Percentiles rank a stretch among this genome's conserved stretches.
phyloP scores from a whole-genome alignment of 2,888 invertebrate species.

The Latrodectus elegans region DNA sequence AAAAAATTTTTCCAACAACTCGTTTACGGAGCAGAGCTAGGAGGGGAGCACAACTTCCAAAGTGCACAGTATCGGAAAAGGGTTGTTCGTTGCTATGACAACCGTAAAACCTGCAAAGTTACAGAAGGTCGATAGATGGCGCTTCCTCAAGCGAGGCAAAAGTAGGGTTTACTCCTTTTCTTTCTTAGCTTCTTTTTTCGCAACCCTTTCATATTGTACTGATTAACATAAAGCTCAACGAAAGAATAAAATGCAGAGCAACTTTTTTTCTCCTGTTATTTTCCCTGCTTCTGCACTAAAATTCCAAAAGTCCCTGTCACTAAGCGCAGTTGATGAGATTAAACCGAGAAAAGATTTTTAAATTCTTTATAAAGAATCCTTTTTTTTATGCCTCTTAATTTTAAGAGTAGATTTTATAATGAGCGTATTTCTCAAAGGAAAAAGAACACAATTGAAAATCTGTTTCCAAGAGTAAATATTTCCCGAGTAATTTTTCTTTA shows the following conservation, averaged over 20 bases:
- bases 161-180: conserved; percentile 34
- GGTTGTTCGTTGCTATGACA: conserved; percentile 66
- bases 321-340: conserved; percentile 2
- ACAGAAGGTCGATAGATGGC: conserved; percentile 67
- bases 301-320: conserved; percentile 7
- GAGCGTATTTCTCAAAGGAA: not conserved
- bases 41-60: conserved; percentile 44
- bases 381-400: not conserved
- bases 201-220: conserved; percentile 47
- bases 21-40: conserved; percentile 49
- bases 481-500: not conserved
- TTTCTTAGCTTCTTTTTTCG: conserved; percentile 33
- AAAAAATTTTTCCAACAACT: conserved; percentile 37
- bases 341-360: not conserved
- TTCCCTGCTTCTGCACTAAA: conserved; percentile 3
- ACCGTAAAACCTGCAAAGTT: conserved; percentile 59
- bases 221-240: conserved; percentile 65
- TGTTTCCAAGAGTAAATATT: not conserved
- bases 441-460: not conserved
- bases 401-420: not conserved
- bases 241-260: conserved; percentile 34
- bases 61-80: conserved; percentile 65
- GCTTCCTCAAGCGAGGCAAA: conserved; percentile 57
- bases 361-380: not conserved
- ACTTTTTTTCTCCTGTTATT: conserved; percentile 19